phyloP scores from a whole-genome alignment of 2,888 invertebrate genomes.

The Pollenia labialis region DNA sequence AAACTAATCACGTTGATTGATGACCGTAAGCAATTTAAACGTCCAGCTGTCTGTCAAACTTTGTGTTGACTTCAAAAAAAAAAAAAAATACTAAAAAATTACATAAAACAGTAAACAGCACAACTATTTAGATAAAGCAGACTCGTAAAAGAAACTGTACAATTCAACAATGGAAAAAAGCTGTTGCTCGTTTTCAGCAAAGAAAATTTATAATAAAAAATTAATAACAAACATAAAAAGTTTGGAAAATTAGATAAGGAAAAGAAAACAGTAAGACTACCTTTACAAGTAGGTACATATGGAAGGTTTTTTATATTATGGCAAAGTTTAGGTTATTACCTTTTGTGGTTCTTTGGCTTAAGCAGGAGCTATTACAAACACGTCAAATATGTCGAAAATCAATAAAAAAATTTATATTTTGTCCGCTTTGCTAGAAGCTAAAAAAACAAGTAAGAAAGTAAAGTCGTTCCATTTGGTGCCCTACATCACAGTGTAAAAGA shows the following conservation, averaged over 20 bases:
- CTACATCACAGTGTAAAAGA: too few species aligned
- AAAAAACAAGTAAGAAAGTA: neutral
- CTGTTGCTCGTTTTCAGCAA: constrained; percentile 33
- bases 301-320: neutral
- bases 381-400: constrained; percentile 47
- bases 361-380: neutral
- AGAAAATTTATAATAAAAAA: neutral
- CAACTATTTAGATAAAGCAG: constrained; percentile 18
- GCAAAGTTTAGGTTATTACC: neutral
- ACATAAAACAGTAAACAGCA: constrained; percentile 35
- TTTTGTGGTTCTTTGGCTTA: neutral
- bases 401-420: too few species aligned
- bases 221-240: neutral
- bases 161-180: constrained; percentile 29
- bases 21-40: constrained; percentile 67
- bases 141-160: constrained; percentile 24
- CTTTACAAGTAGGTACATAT: neutral
- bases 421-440: too few species aligned
- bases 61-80: constrained; percentile 36
- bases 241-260: constrained; percentile 21
- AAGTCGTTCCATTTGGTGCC: too few species aligned
- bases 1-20: constrained; percentile 67
- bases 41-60: constrained; percentile 60
- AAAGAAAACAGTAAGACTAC: neutral
- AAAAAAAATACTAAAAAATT: constrained; percentile 14